A percentile compares a stretch with the other conserved stretches of the same genome.
Evolutionary conservation across 53 echinoderm and acorn worm genomes (phyloP).

Genomic region (Hippasteria phrygiana): DNA sequence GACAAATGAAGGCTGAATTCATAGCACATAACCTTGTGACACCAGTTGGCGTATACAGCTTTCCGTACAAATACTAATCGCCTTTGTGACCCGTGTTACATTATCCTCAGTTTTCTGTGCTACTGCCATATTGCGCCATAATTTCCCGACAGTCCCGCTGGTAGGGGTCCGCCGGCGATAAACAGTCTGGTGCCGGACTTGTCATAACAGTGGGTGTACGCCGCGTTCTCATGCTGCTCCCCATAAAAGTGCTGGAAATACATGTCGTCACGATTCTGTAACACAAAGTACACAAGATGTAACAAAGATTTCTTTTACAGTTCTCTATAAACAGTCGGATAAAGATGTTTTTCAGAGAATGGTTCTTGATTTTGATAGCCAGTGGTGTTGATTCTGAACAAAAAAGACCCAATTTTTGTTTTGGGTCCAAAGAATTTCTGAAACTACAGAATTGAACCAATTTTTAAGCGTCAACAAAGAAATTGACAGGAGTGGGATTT

Average conservation of each 20-base stretch:
- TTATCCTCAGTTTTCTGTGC: not conserved
- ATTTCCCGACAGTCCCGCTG: slow-evolving; percentile 96
- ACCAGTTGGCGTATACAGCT: not conserved
- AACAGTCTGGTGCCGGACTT: slow-evolving; percentile 83
- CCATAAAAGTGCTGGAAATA: slow-evolving; percentile 84
- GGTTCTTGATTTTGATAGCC: too few species aligned
- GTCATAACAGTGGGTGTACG: slow-evolving; percentile 95
- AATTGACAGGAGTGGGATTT: too few species aligned
- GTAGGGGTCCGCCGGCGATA: slow-evolving; percentile 91
- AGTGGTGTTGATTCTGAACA: too few species aligned
- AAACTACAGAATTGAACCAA: too few species aligned
- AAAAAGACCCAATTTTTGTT: too few species aligned
- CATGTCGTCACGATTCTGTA: slow-evolving; percentile 84
- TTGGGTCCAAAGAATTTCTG: too few species aligned
- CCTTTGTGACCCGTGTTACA: not conserved
- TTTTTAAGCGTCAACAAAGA: too few species aligned
- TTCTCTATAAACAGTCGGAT: too few species aligned
- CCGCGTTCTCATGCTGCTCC: slow-evolving; percentile 78
- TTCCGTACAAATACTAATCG: too few species aligned
- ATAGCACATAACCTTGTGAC: not conserved
- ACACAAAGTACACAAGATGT: too few species aligned
- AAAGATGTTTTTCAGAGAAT: too few species aligned
- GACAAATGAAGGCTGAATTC: not conserved
- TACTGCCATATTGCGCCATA: slow-evolving; percentile 96
- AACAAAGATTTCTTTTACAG: too few species aligned